A percentile compares a stretch with the other conserved stretches of the same genome.
Conservation (phyloP, 2,113 vertebrate genomes). For the Melanostigma gelatinosum region DNA sequence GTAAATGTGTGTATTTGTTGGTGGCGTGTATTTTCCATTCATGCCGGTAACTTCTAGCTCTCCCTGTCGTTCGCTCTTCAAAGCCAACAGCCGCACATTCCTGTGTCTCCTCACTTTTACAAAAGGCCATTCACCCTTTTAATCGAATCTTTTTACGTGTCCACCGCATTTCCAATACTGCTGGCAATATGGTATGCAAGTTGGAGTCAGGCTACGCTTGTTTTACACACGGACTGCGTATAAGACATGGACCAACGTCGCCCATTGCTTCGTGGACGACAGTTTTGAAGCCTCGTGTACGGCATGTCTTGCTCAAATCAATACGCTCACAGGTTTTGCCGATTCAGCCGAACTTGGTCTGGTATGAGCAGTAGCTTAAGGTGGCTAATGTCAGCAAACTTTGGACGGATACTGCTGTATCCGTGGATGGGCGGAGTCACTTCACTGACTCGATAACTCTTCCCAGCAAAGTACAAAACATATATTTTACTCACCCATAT, state of each 20-base stretch:
- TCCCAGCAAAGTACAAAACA: not conserved
- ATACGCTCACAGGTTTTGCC: no score
- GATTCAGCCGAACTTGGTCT: no score
- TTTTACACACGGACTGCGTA: not conserved
- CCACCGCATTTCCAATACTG: not conserved
- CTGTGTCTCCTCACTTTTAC: conserved; percentile 6
- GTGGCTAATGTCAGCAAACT: no score
- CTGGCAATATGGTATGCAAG: not conserved
- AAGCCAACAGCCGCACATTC: conserved; percentile 43
- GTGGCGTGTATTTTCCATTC: not conserved
- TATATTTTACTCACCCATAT: not conserved
- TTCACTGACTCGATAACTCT: not conserved
- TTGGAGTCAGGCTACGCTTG: not conserved
- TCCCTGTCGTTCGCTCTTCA: not conserved
- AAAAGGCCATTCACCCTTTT: conserved; percentile 11
- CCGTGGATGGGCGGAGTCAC: not conserved
- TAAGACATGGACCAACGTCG: no score
- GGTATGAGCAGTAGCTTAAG: no score
- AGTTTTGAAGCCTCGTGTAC: no score
- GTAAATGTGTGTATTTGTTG: not conserved
- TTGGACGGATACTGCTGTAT: not conserved
- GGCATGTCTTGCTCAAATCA: no score
- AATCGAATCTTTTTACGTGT: conserved; percentile 16
- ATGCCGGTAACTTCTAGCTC: not conserved
- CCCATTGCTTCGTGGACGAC: no score